These are phyloP conservation scores for Arctocebus calabarensis DNA, from an alignment of 2,797 vertebrate species.

Conservation along the genomic window DNA sequence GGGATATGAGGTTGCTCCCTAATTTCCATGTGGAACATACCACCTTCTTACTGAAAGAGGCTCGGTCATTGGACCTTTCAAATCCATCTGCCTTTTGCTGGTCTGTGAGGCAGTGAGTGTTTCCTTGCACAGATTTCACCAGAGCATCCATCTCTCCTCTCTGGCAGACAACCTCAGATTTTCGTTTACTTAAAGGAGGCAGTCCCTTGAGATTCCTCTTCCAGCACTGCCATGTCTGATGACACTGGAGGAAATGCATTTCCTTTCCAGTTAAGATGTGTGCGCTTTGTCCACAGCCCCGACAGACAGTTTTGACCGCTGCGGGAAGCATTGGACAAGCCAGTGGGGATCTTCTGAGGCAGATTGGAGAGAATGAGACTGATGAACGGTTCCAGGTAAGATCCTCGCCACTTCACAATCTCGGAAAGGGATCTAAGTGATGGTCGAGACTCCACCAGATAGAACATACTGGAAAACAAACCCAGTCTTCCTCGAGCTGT, in stretches of 20 bases:
- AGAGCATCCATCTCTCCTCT: not conserved
- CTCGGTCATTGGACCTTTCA: not conserved
- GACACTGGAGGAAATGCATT: not conserved
- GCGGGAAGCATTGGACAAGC: slow-evolving; percentile 99
- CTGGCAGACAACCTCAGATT: not conserved
- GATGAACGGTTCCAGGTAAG: slow-evolving; percentile 98
- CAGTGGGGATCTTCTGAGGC: slow-evolving; percentile 96
- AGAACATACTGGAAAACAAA: not conserved
- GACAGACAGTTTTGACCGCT: slow-evolving; percentile 98
- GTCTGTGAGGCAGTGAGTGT: not conserved
- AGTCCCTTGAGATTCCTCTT: not conserved
- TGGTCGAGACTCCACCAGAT: not conserved
- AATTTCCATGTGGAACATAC: not conserved
- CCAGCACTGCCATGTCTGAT: not conserved
- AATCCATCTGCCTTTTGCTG: not conserved
- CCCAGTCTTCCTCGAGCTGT: not conserved
- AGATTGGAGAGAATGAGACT: slow-evolving; percentile 98
- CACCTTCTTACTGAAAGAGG: not conserved
- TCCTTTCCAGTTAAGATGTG: not conserved
- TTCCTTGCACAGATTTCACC: not conserved
- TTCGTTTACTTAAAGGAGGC: not conserved
- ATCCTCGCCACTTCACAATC: not conserved
- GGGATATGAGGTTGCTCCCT: not conserved
- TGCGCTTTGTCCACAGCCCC: slow-evolving; percentile 90
- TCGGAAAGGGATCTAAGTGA: not conserved